Conservation (phyloP, 2,113 vertebrate genomes). For the Cyphomyrus discorhynchus region DNA sequence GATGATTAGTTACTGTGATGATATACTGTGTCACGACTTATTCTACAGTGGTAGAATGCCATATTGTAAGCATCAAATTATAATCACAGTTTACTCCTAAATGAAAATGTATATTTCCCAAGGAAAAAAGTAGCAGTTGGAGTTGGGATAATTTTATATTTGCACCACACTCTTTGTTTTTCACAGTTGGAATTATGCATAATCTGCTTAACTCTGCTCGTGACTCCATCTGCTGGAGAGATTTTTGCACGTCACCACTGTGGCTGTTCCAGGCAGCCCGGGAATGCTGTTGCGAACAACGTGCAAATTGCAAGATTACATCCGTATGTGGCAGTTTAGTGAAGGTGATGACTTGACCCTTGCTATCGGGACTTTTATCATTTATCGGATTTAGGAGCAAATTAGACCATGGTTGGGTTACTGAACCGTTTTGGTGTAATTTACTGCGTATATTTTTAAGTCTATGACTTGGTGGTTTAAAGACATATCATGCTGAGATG, state of each 20-base stretch:
- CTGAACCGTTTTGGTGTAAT: background rate
- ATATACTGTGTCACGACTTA: background rate
- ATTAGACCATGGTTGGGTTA: background rate
- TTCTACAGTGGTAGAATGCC: background rate
- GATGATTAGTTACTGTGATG: background rate
- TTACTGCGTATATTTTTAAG: background rate
- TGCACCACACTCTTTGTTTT: background rate
- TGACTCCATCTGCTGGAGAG: background rate
- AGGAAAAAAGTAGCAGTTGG: background rate
- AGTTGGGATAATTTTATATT: background rate
- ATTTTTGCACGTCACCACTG: background rate
- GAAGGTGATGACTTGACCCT: background rate
- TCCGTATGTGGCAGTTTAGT: background rate
- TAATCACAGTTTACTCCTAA: background rate
- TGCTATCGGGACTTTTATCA: background rate
- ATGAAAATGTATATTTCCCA: background rate
- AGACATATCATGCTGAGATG: background rate
- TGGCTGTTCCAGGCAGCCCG: background rate
- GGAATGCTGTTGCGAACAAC: background rate
- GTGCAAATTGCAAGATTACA: background rate
- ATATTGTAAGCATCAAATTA: background rate
- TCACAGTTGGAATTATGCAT: background rate
- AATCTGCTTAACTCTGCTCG: background rate
- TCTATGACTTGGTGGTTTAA: constrained; percentile 11
- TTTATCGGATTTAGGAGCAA: background rate